phyloP scores from a whole-genome alignment of 1,140 invertebrate genomes.

The Cheumatopsyche charites region DNA sequence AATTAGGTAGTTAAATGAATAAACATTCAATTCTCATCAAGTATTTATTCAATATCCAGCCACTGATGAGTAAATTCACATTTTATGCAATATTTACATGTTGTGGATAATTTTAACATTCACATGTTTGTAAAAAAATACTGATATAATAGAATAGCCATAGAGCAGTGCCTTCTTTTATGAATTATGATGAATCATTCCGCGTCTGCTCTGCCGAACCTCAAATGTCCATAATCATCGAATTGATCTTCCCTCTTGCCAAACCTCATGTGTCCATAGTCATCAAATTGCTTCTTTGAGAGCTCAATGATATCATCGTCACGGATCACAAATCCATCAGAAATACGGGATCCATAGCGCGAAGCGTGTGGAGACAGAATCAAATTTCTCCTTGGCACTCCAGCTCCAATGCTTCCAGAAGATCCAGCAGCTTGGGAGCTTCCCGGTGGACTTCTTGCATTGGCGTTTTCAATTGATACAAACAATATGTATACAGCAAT shows the following conservation, averaged over 20 bases:
- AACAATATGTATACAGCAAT: slow-evolving; percentile 23
- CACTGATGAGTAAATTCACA: slow-evolving; percentile 24
- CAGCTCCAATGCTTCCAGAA: slow-evolving; percentile 38
- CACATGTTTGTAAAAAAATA: slow-evolving; percentile 11
- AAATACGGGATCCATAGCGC: slow-evolving; percentile 47
- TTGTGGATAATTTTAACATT: neutral
- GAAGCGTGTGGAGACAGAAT: slow-evolving; percentile 45
- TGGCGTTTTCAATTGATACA: slow-evolving; percentile 34
- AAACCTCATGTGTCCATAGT: slow-evolving; percentile 69
- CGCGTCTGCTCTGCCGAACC: slow-evolving; percentile 64
- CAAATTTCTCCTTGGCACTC: slow-evolving; percentile 27
- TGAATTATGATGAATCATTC: slow-evolving; percentile 30
- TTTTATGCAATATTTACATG: slow-evolving; percentile 28
- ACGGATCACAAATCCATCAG: slow-evolving; percentile 54
- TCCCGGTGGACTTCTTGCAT: slow-evolving; percentile 47
- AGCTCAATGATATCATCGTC: slow-evolving; percentile 64
- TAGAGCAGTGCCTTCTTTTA: neutral
- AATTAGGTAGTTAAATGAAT: slow-evolving; percentile 1
- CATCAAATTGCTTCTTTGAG: slow-evolving; percentile 65
- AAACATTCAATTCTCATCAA: slow-evolving; percentile 23
- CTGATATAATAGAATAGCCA: neutral
- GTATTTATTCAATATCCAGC: slow-evolving; percentile 35
- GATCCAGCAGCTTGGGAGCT: slow-evolving; percentile 48
- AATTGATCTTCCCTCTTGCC: slow-evolving; percentile 64
- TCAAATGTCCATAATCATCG: slow-evolving; percentile 73